Conservation (phyloP, 53 echinoderm and acorn worm genomes). For the Crossaster papposus region DNA sequence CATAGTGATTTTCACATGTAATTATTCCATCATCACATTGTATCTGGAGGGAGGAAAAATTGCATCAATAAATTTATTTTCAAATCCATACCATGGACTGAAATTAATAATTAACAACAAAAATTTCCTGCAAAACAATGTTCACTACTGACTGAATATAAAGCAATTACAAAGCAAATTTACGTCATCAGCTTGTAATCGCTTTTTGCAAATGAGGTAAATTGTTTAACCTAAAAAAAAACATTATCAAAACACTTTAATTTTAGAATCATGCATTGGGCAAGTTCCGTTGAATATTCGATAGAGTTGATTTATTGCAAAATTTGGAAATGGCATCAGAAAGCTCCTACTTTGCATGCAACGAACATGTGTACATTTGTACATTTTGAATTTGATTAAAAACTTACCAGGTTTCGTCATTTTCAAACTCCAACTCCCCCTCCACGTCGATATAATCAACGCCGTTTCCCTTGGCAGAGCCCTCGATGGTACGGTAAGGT, state of each 20-base stretch:
- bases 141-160: background rate
- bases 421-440: conserved; percentile 94
- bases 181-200: background rate
- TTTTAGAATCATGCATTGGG: too few species aligned
- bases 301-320: background rate
- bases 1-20: background rate
- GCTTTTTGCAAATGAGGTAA: too few species aligned
- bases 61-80: too few species aligned
- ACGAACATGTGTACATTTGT: background rate
- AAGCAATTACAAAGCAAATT: background rate
- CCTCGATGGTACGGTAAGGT: conserved; percentile 92
- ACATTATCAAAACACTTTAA: too few species aligned
- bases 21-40: background rate
- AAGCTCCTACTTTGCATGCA: too few species aligned
- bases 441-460: conserved; percentile 92
- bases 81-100: too few species aligned
- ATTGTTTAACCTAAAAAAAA: too few species aligned
- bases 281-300: too few species aligned
- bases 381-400: background rate
- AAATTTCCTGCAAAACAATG: too few species aligned
- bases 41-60: background rate
- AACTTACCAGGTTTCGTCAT: conserved; percentile 99
- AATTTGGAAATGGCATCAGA: too few species aligned
- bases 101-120: too few species aligned
- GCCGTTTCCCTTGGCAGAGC: conserved; percentile 91